Conservation (phyloP, 2,888 invertebrate genomes). For the Zygaena filipendulae region DNA sequence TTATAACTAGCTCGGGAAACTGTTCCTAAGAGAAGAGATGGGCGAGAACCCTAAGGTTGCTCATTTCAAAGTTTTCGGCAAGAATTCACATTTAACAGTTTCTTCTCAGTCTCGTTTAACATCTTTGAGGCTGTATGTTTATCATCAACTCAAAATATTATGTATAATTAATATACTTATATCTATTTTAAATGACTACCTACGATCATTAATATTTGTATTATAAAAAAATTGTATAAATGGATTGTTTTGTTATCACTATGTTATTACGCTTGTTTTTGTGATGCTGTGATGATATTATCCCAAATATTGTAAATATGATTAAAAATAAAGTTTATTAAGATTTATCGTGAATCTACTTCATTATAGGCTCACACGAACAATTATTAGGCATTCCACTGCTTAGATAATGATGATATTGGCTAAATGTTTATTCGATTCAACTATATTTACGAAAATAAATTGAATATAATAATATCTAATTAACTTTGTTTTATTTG, state of each 20-base stretch:
- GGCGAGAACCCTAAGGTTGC: too few species aligned
- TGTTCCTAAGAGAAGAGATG: too few species aligned
- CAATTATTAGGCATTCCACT: constrained; percentile 53
- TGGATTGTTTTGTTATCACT: constrained; percentile 54
- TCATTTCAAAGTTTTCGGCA: too few species aligned
- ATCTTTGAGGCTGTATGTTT: too few species aligned
- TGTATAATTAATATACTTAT: too few species aligned
- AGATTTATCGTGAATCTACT: constrained; percentile 47
- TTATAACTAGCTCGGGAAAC: too few species aligned
- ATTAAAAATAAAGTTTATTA: constrained; percentile 49
- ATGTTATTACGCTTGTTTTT: constrained; percentile 66
- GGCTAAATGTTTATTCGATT: constrained; percentile 67
- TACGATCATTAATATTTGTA: too few species aligned
- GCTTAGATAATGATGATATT: constrained; percentile 51
- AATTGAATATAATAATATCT: constrained; percentile 51
- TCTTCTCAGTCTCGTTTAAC: too few species aligned
- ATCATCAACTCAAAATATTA: too few species aligned
- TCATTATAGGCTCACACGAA: constrained; percentile 58
- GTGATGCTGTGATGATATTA: constrained; percentile 67
- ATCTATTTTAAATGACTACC: too few species aligned
- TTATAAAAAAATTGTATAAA: constrained; percentile 29
- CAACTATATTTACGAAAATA: constrained; percentile 60
- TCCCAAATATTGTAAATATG: constrained; percentile 67
- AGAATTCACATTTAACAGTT: too few species aligned
- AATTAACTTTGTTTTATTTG: background rate